Evolutionary conservation across 2,113 vertebrate species (phyloP).

Genomic region (Calypte anna): DNA sequence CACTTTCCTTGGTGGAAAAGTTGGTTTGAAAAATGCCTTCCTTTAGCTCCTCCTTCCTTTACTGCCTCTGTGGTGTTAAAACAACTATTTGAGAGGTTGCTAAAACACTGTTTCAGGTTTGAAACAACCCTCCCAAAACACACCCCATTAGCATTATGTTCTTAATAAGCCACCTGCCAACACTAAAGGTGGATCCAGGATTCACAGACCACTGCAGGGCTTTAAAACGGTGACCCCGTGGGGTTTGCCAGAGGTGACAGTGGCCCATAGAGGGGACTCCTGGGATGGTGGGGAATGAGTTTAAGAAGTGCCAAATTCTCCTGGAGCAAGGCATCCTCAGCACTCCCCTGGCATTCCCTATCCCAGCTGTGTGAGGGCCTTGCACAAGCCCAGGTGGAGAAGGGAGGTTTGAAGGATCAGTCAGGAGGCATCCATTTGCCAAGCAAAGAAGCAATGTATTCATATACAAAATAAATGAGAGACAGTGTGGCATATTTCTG

Average conservation of each 20-base stretch:
- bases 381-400: not conserved
- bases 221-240: not conserved
- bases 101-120: not conserved
- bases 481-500: not conserved
- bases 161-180: not conserved
- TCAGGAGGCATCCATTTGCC: not conserved
- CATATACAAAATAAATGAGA: not conserved
- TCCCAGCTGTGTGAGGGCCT: rapidly evolving
- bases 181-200: not conserved
- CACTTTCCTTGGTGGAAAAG: not conserved
- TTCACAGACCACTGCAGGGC: not conserved
- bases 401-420: not conserved
- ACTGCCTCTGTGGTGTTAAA: not conserved
- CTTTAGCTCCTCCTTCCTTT: not conserved
- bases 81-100: not conserved
- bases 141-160: not conserved
- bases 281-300: rapidly evolving
- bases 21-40: not conserved
- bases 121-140: not conserved
- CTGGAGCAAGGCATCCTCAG: not conserved
- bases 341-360: rapidly evolving
- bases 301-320: not conserved
- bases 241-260: not conserved
- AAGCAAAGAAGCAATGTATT: not conserved
- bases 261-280: not conserved